Percentiles rank a stretch among this genome's conserved stretches.
Evolutionary conservation across 2,888 invertebrate species (phyloP).

Genomic region (Polymixis lichenea): DNA sequence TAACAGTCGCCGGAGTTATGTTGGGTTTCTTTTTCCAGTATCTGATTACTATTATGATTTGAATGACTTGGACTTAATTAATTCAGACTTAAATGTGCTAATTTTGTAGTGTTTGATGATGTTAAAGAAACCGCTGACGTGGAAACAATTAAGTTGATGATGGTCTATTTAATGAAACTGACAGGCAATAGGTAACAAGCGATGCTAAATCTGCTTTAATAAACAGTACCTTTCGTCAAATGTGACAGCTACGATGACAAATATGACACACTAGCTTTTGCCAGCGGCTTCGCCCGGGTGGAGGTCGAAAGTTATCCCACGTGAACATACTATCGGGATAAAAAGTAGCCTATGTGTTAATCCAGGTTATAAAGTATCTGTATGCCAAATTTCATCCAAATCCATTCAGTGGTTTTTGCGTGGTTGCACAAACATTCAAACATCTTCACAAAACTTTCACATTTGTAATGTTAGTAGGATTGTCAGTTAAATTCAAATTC

Average conservation of each 20-base stretch:
- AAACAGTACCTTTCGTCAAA: background rate
- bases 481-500: background rate
- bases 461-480: background rate
- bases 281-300: too few species aligned
- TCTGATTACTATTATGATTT: slow-evolving; percentile 24
- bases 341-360: too few species aligned
- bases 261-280: background rate
- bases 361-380: too few species aligned
- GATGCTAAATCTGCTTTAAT: background rate
- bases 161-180: background rate
- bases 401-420: too few species aligned
- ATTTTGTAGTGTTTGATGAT: background rate
- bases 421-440: too few species aligned
- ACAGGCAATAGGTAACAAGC: background rate
- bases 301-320: too few species aligned
- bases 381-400: too few species aligned
- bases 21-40: slow-evolving; percentile 42
- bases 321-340: too few species aligned
- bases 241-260: background rate
- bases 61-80: background rate
- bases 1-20: slow-evolving; percentile 56
- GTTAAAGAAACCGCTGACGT: too few species aligned
- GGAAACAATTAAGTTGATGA: background rate
- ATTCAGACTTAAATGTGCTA: background rate
- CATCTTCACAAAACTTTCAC: too few species aligned